Base-by-base conservation (phyloP, 92 coral and sea anemone species). In the Epizoanthus scotinus region DNA sequence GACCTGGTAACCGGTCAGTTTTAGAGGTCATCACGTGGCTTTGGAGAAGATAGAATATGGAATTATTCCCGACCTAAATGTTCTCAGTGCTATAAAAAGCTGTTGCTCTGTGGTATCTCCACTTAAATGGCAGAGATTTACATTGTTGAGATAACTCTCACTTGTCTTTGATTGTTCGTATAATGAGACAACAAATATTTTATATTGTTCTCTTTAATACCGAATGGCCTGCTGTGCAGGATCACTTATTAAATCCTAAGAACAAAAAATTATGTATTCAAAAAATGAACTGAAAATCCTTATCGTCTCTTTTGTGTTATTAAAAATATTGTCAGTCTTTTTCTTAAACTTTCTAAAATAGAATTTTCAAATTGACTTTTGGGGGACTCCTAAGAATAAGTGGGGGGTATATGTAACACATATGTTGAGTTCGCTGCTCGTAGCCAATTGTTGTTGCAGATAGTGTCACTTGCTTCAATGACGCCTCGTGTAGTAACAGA, bases 1-100 rank as follows among this genome's bases (percentile, higher is more conserved):
- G 84, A 20, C 91, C 92, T 5, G 94, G 91, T 25, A 88, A 87
- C 47, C 90, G 89, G 14, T 66, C 88, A 54, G 87, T 75, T 36
- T 55, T 63, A 12, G 75, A 74, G 18, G 67, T 77, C 27, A 82
- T 58, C 78, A 70, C 85, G 21, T 70, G 67, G 70, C 69, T 82
- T 58, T 82, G 71, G 84, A 64, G 64, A 29, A 66, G 84, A 64
- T 71, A 64, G 31, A 81, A 15, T 53, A 6, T n/a, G 24, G 13
- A 19, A 17, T 54, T 5, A 26, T 27, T 36, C 57, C 64, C n/a
- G 4, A n/a, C 70, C 47, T 64, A 20, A 27, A 15, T 29, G 9
- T 0, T 47, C 52, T 9, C 52, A 47, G 70, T 29, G 3, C 70
- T 74, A 10, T 56, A 27, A 38, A 26, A 34, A 21, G 9, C 40